phyloP scores from a whole-genome alignment of 2,888 invertebrate genomes.

The Polia nebulosa region DNA sequence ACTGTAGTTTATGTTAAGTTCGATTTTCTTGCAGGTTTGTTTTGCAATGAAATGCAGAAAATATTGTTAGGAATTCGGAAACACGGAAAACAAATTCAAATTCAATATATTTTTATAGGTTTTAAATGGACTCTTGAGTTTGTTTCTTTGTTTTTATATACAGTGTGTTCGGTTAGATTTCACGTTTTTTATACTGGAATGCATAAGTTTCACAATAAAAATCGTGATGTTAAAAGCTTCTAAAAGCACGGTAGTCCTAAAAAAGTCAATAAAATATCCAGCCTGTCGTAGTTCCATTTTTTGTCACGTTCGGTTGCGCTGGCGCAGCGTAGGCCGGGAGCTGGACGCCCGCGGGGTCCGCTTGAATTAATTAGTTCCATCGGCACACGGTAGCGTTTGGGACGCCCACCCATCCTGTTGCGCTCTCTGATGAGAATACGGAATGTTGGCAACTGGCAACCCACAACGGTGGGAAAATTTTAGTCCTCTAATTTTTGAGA shows the following conservation, averaged over 20 bases:
- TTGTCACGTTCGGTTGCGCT: constrained; percentile 32
- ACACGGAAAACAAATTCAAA: background rate
- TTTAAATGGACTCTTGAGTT: background rate
- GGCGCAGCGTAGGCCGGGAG: constrained; percentile 67
- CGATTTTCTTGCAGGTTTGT: constrained; percentile 20
- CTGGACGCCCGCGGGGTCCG: constrained; percentile 60
- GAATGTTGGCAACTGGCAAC: background rate
- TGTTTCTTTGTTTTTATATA: background rate
- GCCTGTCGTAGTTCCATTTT: constrained; percentile 19
- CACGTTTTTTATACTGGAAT: no score
- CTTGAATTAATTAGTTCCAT: constrained; percentile 68
- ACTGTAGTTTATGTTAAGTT: constrained; percentile 33
- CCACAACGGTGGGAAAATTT: background rate
- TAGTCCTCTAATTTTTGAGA: no score
- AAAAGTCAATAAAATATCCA: constrained; percentile 1
- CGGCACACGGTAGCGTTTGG: constrained; percentile 55
- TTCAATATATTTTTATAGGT: background rate
- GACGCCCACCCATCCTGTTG: constrained; percentile 68
- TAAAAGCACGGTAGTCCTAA: background rate
- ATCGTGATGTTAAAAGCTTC: background rate
- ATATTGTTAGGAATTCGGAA: background rate
- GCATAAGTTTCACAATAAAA: no score
- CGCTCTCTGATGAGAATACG: background rate
- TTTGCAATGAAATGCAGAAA: background rate
- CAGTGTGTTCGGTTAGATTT: background rate